Evolutionary conservation across 2,888 invertebrate species (phyloP).

Genomic region (Mayetiola destructor): DNA sequence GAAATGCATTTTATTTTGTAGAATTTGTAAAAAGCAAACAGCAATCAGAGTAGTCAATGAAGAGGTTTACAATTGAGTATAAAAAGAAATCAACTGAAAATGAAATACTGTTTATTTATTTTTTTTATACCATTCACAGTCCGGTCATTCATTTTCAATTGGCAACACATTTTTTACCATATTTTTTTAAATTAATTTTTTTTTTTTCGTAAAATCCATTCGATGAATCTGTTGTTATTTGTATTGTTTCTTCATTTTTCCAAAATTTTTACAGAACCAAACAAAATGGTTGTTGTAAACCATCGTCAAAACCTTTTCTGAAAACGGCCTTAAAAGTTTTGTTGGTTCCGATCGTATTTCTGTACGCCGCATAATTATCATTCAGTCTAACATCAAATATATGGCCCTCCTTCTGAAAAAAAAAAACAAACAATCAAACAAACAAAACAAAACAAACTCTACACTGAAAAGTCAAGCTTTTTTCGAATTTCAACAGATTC

Average conservation of each 20-base stretch:
- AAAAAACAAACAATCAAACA: background rate
- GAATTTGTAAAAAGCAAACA: too few species aligned
- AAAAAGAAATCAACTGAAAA: too few species aligned
- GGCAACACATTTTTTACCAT: background rate
- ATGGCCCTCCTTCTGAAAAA: too few species aligned
- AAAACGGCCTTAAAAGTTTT: conserved; percentile 61
- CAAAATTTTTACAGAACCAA: conserved; percentile 17
- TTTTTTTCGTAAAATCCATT: background rate
- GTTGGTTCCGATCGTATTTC: conserved; percentile 62
- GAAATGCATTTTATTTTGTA: too few species aligned
- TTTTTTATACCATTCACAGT: too few species aligned
- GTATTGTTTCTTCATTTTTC: background rate
- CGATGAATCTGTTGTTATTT: background rate
- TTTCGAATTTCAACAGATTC: background rate
- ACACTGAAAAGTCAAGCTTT: background rate
- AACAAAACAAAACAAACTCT: background rate
- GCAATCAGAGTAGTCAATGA: too few species aligned
- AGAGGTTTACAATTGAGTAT: too few species aligned
- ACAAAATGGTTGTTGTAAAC: conserved; percentile 18
- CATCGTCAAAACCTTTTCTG: conserved; percentile 43
- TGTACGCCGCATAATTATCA: conserved; percentile 49
- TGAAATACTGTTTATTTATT: too few species aligned
- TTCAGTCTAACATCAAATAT: background rate
- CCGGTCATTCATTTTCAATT: conserved; percentile 3
- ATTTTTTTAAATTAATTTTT: background rate